A percentile compares a stretch with the other conserved stretches of the same genome.
These are phyloP conservation scores for Drosophila cracens DNA, from an alignment of 2,888 invertebrate genomes.

Conservation along the genomic window DNA sequence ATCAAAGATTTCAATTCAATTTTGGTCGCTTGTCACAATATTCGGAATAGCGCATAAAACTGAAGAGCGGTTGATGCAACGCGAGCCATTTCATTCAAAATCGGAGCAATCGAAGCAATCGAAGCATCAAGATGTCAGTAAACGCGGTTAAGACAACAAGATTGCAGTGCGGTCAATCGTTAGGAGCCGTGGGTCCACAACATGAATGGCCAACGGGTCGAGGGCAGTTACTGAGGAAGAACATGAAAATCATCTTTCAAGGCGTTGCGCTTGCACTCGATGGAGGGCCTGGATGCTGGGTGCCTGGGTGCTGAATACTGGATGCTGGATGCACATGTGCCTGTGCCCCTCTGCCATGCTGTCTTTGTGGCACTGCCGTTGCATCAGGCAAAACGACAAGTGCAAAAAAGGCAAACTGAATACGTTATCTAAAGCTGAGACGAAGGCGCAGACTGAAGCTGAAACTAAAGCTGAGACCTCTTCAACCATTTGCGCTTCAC, in stretches of 20 bases:
- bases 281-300: conserved; percentile 25
- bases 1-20: conserved; percentile 76
- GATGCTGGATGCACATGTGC: conserved; percentile 35
- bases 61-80: conserved; percentile 61
- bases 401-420: conserved; percentile 44
- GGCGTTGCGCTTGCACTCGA: conserved; percentile 55
- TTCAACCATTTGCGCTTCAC: conserved; percentile 29
- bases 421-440: conserved; percentile 44
- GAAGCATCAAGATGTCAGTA: conserved; percentile 77
- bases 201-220: conserved; percentile 18
- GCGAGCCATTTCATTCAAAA: conserved; percentile 73
- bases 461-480: conserved; percentile 16
- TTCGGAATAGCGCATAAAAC: conserved; percentile 67
- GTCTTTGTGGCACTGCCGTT: neutral
- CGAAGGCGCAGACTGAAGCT: conserved; percentile 9
- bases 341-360: neutral
- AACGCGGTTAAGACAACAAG: conserved; percentile 73
- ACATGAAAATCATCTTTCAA: conserved; percentile 82
- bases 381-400: conserved; percentile 35
- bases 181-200: conserved; percentile 58
- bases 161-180: conserved; percentile 69
- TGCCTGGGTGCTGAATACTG: conserved; percentile 2
- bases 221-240: conserved; percentile 54
- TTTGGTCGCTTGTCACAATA: conserved; percentile 62
- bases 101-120: conserved; percentile 68